Percentiles rank a stretch among this genome's conserved stretches.
phyloP scores from a whole-genome alignment of 1,140 invertebrate species.

The Monochamus saltuarius region DNA sequence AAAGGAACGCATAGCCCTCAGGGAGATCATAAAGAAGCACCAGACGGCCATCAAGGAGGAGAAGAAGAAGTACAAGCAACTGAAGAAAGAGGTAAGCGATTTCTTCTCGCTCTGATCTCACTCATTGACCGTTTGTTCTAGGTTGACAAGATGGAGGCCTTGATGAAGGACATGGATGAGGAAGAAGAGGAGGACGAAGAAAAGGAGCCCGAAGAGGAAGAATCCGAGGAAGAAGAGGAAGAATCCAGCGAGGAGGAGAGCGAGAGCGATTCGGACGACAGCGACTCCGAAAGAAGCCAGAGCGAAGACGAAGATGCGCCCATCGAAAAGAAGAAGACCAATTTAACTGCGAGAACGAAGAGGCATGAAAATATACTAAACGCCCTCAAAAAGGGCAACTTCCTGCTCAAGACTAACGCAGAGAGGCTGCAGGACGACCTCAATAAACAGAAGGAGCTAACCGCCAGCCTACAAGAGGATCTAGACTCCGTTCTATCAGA shows the following conservation, averaged over 20 bases:
- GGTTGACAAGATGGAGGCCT: slow-evolving; percentile 84
- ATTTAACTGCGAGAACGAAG: slow-evolving; percentile 63
- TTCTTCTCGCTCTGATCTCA: too few relatives aligned
- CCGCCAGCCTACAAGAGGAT: slow-evolving; percentile 74
- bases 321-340: slow-evolving; percentile 64
- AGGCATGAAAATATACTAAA: slow-evolving; percentile 74
- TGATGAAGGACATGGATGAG: slow-evolving; percentile 76
- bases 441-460: slow-evolving; percentile 76
- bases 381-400: slow-evolving; percentile 82
- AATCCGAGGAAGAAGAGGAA: slow-evolving; percentile 62
- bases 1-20: slow-evolving; percentile 75
- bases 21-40: slow-evolving; percentile 77
- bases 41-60: slow-evolving; percentile 73
- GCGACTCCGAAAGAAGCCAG: slow-evolving; percentile 56
- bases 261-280: slow-evolving; percentile 64
- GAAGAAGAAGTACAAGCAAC: slow-evolving; percentile 71
- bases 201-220: slow-evolving; percentile 58
- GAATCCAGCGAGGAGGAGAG: slow-evolving; percentile 61
- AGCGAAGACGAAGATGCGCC: slow-evolving; percentile 68
- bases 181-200: slow-evolving; percentile 67
- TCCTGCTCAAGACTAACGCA: slow-evolving; percentile 80
- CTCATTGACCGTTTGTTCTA: slow-evolving; percentile 55
- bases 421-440: slow-evolving; percentile 83
- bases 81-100: slow-evolving; percentile 79
- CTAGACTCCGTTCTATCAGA: slow-evolving; percentile 78